Base-by-base conservation (phyloP, 2,888 invertebrate species). In the Andrena bucephala region DNA sequence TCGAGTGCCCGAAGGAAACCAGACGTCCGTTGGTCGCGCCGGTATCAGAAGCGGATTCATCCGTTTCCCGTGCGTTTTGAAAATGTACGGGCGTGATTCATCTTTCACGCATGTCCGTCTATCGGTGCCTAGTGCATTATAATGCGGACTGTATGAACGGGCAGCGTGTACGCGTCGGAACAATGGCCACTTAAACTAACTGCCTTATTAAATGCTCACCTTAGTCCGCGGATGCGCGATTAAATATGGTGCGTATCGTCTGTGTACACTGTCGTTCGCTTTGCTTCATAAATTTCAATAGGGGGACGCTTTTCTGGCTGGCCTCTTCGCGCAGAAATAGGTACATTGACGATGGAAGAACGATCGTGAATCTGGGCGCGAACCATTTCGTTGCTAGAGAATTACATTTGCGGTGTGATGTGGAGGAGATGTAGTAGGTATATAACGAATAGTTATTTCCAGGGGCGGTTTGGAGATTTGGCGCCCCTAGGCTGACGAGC, bases 111-210 rank as follows among this genome's bases (percentile, higher is more conserved):
- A 78, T 77, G 87, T 79, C 69, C 76, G 50, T 80, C 78, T 78
- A 85, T 82, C 79, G 87, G 67, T 74, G 81, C 76, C 81, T 66
- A 60, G 69, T 69, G 83, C 87, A 85, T 88, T 85, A 81, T 71
- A 82, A 85, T 84, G 81, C 78, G 79, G 72, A 66, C 65, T 65
- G 85, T 84, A 79, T 63, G 76, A 79, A 65, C 79, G 80, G 76
- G 79, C 72, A 74, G 77, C 31, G 63, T 50, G 57, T 48, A 70
- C 65, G 85, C 73, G 77, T 85, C 83, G 82, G 77, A 87, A 90
- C 87, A 90, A 90, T 89, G 73, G 77, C 81, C 81, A 88, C 88
- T 89, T 84, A 87, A 86, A 72, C 76, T 78, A 89, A 89, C 84
- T 66, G 68, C 67, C 77, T 75, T 76, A 80, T 88, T 88, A 85